Percentiles rank a stretch among this genome's conserved stretches.
These are phyloP conservation scores for Bolinopsis microptera DNA, from an alignment of 37 sponge, comb jelly and placozoan genomes.

Conservation along the genomic window DNA sequence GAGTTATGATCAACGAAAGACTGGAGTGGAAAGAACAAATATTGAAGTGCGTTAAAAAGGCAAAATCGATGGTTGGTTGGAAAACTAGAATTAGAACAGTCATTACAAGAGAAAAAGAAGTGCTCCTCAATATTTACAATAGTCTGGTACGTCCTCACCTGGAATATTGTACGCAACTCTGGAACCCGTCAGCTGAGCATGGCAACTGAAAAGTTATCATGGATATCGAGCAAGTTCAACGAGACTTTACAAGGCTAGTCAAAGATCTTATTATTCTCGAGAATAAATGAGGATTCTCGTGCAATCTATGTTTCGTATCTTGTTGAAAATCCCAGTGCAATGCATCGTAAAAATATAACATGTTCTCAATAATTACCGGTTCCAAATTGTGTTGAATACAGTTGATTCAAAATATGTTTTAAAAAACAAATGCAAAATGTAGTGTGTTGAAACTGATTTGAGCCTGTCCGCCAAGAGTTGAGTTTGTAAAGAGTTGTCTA, in stretches of 20 bases:
- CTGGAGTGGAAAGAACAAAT: constrained; percentile 12
- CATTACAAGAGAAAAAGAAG: constrained; percentile 3
- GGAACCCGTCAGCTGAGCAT: constrained; percentile 51
- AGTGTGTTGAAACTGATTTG: no score
- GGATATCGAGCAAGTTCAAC: constrained; percentile 60
- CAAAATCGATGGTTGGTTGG: constrained; percentile 44
- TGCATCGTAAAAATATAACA: no score
- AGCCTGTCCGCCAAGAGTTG: no score
- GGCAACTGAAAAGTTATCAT: constrained; percentile 61
- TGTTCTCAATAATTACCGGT: no score
- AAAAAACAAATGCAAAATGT: no score
- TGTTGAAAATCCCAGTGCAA: no score
- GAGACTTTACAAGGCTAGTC: constrained; percentile 34
- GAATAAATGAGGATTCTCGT: no score
- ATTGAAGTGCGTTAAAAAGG: constrained; percentile 2
- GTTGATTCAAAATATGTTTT: no score
- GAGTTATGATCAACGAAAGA: not conserved
- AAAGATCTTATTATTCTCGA: no score
- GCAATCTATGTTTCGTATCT: no score
- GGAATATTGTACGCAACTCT: constrained; percentile 31
- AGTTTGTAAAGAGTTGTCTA: no score
- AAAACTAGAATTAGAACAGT: constrained; percentile 6
- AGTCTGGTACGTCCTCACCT: constrained; percentile 54
- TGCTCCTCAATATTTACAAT: constrained; percentile 30
- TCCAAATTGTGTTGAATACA: no score